phyloP scores from a whole-genome alignment of 2,888 invertebrate genomes.

The Scaptomyza reducta region DNA sequence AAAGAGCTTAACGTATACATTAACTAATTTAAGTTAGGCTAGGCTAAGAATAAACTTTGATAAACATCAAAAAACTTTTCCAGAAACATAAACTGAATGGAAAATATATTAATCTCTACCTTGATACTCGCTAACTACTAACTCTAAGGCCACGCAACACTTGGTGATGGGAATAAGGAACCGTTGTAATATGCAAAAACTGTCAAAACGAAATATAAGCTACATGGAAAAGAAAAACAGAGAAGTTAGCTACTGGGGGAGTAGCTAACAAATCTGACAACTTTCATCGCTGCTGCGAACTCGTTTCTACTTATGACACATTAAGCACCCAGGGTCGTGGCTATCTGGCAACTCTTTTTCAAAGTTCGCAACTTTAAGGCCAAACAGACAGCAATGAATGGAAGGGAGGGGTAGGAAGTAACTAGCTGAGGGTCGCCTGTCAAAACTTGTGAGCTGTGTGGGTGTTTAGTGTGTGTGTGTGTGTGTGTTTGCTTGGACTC shows the following conservation, averaged over 20 bases:
- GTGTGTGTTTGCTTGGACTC: slow-evolving; percentile 38
- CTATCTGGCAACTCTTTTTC: slow-evolving; percentile 26
- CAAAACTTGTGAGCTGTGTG: slow-evolving; percentile 26
- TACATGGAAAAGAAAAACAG: slow-evolving; percentile 1
- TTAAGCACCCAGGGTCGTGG: slow-evolving; percentile 48
- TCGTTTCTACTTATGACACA: slow-evolving; percentile 53
- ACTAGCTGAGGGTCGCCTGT: slow-evolving; percentile 36
- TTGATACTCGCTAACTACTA: not conserved
- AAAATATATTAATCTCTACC: not conserved
- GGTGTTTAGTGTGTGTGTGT: slow-evolving; percentile 10
- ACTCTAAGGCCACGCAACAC: not conserved
- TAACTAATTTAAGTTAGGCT: no score
- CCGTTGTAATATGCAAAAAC: slow-evolving; percentile 9
- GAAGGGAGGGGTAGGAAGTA: not conserved
- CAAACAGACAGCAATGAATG: not conserved
- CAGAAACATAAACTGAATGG: not conserved
- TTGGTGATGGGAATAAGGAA: not conserved
- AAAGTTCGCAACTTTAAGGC: slow-evolving; percentile 39
- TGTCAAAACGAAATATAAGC: slow-evolving; percentile 27
- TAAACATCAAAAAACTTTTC: not conserved
- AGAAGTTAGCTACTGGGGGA: not conserved
- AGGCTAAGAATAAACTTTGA: not conserved
- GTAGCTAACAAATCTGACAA: slow-evolving; percentile 47
- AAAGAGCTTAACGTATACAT: not conserved
- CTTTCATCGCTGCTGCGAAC: slow-evolving; percentile 40